A percentile compares a stretch with the other conserved stretches of the same genome.
Evolutionary conservation across 92 coral and sea anemone genomes (phyloP).

Genomic region (Porites cylindrica): DNA sequence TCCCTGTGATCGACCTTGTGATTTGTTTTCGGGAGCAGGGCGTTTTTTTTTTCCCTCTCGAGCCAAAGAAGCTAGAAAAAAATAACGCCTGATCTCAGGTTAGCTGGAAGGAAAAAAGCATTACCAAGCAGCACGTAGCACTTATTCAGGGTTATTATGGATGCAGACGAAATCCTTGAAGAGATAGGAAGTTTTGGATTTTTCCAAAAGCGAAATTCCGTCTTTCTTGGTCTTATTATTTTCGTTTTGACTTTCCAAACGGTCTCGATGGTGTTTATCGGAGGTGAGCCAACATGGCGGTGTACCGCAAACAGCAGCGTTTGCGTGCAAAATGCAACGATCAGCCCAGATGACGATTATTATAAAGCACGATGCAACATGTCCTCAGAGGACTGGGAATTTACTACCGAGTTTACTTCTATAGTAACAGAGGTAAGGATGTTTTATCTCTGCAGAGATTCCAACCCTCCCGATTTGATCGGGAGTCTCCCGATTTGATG

Average conservation of each 20-base stretch:
- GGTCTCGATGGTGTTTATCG: constrained; percentile 93
- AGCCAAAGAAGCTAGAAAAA: no score
- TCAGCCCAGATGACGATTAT: constrained; percentile 52
- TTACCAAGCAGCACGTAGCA: no score
- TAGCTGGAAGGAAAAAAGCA: no score
- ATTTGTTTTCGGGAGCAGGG: no score
- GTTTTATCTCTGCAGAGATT: no score
- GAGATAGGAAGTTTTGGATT: constrained; percentile 90
- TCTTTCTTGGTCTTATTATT: constrained; percentile 79
- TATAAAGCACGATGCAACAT: constrained; percentile 82
- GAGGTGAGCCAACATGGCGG: constrained; percentile 91
- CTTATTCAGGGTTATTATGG: constrained; percentile 43
- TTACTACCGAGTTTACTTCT: constrained; percentile 82
- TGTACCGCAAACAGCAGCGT: constrained; percentile 64
- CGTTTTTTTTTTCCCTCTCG: no score
- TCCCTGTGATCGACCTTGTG: no score
- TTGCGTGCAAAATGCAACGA: constrained; percentile 81
- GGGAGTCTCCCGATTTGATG: no score
- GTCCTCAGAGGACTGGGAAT: constrained; percentile 92
- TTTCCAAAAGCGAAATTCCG: constrained; percentile 87
- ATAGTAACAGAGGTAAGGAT: constrained; percentile 85
- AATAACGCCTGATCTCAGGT: no score
- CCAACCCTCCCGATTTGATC: no score
- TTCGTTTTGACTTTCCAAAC: constrained; percentile 93
- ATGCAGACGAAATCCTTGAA: constrained; percentile 83